A percentile compares a stretch with the other conserved stretches of the same genome.
Conservation (phyloP, 2,113 vertebrate genomes). For the Lontra canadensis region DNA sequence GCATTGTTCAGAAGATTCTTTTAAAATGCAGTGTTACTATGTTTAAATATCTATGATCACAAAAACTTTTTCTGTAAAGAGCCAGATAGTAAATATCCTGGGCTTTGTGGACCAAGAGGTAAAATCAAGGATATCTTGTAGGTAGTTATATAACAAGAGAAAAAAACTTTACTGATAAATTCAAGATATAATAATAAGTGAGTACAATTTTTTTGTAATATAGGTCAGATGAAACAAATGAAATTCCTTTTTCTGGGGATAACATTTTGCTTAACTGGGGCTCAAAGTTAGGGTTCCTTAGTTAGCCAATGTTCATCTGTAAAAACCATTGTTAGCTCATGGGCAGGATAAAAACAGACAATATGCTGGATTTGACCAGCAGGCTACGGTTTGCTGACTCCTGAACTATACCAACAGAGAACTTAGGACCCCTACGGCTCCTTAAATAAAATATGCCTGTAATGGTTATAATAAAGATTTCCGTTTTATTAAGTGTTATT, state of each 20-base stretch:
- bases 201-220: slow-evolving; percentile 10
- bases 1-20: not conserved
- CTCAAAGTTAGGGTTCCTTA: slow-evolving; percentile 2
- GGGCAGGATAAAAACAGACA: not conserved
- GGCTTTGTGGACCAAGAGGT: not conserved
- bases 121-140: not conserved
- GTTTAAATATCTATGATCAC: not conserved
- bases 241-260: not conserved
- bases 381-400: not conserved
- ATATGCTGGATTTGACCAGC: not conserved
- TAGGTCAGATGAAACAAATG: not conserved
- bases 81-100: not conserved
- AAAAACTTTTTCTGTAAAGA: not conserved
- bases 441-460: slow-evolving; percentile 10
- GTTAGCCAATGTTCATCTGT: not conserved
- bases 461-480: not conserved
- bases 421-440: not conserved
- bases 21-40: not conserved
- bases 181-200: not conserved
- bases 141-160: not conserved
- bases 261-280: not conserved
- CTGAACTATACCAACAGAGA: not conserved
- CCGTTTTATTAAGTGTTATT: slow-evolving; percentile 12
- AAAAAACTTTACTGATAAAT: not conserved
- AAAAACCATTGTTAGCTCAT: not conserved